Percentiles rank a stretch among this genome's conserved stretches.
These are phyloP conservation scores for Zaprionus gabonicus DNA, from an alignment of 1,140 invertebrate species.

Conservation along the genomic window DNA sequence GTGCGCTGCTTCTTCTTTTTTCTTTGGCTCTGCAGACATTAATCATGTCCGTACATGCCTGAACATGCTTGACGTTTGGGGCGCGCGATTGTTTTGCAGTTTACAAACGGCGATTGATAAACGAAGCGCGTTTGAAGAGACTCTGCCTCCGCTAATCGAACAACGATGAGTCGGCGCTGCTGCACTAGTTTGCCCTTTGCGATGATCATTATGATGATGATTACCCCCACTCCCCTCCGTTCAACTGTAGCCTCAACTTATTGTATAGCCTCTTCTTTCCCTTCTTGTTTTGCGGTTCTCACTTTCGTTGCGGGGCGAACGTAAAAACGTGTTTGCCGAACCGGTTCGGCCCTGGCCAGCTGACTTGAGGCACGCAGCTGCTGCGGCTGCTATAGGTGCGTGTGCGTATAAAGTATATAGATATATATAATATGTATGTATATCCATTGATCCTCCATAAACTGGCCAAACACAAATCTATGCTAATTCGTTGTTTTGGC, in stretches of 20 bases:
- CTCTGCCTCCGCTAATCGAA: constrained; percentile 53
- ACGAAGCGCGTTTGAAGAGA: constrained; percentile 39
- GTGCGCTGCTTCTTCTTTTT: not conserved
- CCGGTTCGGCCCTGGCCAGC: constrained; percentile 69
- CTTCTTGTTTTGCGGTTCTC: constrained; percentile 36
- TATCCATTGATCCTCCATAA: not conserved
- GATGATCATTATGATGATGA: constrained; percentile 19
- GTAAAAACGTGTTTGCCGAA: constrained; percentile 62
- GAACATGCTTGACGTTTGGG: not conserved
- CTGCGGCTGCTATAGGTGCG: not conserved
- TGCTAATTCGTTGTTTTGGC: constrained; percentile 17
- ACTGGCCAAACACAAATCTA: not conserved
- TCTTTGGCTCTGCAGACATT: constrained; percentile 8
- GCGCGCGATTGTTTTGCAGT: constrained; percentile 49
- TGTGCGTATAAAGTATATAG: not conserved
- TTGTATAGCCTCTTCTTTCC: not conserved
- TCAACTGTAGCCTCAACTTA: not conserved
- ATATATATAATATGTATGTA: not conserved
- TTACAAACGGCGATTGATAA: constrained; percentile 56
- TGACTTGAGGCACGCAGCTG: constrained; percentile 52
- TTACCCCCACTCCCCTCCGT: not conserved
- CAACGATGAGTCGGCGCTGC: constrained; percentile 44
- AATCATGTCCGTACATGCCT: constrained; percentile 19
- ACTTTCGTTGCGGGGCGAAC: constrained; percentile 63
- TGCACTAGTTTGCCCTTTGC: constrained; percentile 49